phyloP scores from a whole-genome alignment of 2,113 vertebrate genomes.

The Neogale vison region DNA sequence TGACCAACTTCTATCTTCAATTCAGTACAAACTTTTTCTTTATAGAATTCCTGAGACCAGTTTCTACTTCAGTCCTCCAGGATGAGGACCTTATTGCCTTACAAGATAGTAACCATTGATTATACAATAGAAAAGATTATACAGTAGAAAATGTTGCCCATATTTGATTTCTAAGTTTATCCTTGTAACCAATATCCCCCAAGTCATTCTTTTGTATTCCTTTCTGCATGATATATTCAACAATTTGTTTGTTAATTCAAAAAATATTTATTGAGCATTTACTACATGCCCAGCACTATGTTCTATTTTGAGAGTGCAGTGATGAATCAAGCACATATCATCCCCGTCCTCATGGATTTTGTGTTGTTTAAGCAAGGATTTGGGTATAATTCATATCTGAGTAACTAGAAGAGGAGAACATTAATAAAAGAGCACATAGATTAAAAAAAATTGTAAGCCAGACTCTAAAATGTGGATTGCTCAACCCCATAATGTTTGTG shows the following conservation, averaged over 20 bases:
- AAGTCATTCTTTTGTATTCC: not conserved
- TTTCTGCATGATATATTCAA: not conserved
- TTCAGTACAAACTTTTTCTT: not conserved
- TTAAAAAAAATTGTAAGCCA: not conserved
- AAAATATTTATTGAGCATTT: constrained; percentile 2
- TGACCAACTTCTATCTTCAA: not conserved
- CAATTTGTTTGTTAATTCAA: not conserved
- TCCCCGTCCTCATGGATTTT: not conserved
- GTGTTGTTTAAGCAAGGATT: constrained; percentile 27
- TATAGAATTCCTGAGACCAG: not conserved
- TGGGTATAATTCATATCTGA: not conserved
- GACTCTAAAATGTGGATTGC: not conserved
- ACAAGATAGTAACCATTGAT: not conserved
- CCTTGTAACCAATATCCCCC: not conserved
- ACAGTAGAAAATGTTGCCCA: not conserved
- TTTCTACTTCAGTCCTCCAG: not conserved
- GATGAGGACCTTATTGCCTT: not conserved
- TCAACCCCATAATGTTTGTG: constrained; percentile 37
- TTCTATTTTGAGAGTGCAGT: not conserved
- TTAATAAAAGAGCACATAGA: constrained; percentile 5
- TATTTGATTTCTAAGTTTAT: constrained; percentile 31
- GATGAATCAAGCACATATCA: not conserved
- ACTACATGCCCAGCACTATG: not conserved
- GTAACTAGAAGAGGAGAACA: not conserved
- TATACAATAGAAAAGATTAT: not conserved